Evolutionary conservation across 2,888 invertebrate species (phyloP), one percentile per base, ranked within the genome.

Genomic region (Tenthredo notha): DNA sequence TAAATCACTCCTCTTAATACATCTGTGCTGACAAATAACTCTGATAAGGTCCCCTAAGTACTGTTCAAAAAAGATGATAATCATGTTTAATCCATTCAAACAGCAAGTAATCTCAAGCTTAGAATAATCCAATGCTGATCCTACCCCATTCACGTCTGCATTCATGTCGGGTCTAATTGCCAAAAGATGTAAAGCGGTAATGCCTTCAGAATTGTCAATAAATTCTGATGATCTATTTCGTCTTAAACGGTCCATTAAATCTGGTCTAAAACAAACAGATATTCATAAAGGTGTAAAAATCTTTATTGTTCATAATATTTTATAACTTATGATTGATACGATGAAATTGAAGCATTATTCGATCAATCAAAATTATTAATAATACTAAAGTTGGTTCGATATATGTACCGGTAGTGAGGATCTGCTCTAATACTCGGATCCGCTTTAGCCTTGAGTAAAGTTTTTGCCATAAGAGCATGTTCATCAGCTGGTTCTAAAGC

Each of bases 131-230:
- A 15, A 80, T 80, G 18, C 12, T 47, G 15, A 67, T 15, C 54
- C 18, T 85, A 85, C 85, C 29, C 67, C 50, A 54, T 86, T 85
- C 6, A 21, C 21, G 80, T 93, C 92, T 3, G 86, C 83, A 3
- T 84, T 61, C 84, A 90, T 92, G 86, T 94, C 93, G 43, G 89
- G 88, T 84, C 93, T 87, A 89, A 93, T 89, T 80, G 91, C 91
- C 5, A 94, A 86, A 18, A 93, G 87, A 84, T 94, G 93, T 43
- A 94, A 87, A 4, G 92, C 90, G 33, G 92, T 93, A 87, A 93
- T 93, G 6, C 93, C 93, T 29, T 43, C 37, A 40, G 29, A 50
- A 84, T 91, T 90, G 6, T 86, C 86, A 43, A 85, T 61, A 33
- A 78, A 80, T 72, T 89, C 85, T 9, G 84, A n/a, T 82, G 40